A percentile compares a stretch with the other conserved stretches of the same genome.
phyloP scores from a whole-genome alignment of 2,113 vertebrate species.

The Dissostichus mawsoni region DNA sequence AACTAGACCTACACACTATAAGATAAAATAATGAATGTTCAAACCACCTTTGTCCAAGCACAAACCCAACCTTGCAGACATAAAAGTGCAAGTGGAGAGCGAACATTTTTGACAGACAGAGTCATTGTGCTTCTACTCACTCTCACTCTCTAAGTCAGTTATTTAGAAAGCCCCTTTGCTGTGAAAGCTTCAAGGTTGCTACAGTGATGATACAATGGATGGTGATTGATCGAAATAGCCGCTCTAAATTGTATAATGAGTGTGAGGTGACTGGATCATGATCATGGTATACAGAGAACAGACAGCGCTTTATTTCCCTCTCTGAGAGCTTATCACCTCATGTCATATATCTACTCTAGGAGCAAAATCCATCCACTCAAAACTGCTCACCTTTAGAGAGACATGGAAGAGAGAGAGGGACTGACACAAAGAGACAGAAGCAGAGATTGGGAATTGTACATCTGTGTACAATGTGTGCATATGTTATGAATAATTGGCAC shows the following conservation, averaged over 20 bases:
- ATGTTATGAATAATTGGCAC: constrained; percentile 15
- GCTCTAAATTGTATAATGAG: constrained; percentile 71
- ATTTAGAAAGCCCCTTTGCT: constrained; percentile 29
- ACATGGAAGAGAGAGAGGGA: background rate
- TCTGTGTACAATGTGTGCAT: background rate
- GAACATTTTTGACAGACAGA: constrained; percentile 31
- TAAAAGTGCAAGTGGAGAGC: background rate
- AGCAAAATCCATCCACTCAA: constrained; percentile 38
- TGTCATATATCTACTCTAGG: constrained; percentile 56
- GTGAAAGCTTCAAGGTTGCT: constrained; percentile 57
- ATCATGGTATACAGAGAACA: constrained; percentile 55
- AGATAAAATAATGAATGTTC: background rate
- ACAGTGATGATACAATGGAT: constrained; percentile 45
- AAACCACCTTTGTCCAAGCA: background rate
- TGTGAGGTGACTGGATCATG: constrained; percentile 64
- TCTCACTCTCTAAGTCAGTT: constrained; percentile 21
- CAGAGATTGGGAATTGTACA: background rate
- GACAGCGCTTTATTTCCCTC: constrained; percentile 57
- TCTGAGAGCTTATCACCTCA: constrained; percentile 59
- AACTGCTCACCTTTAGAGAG: constrained; percentile 20
- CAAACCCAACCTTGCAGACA: background rate
- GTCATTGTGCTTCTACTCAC: constrained; percentile 22
- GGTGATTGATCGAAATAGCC: constrained; percentile 66
- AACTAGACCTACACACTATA: background rate
- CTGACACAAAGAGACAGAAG: background rate